Evolutionary conservation across 2,888 invertebrate genomes (phyloP).

Genomic region (Tanytarsus gracilentus): DNA sequence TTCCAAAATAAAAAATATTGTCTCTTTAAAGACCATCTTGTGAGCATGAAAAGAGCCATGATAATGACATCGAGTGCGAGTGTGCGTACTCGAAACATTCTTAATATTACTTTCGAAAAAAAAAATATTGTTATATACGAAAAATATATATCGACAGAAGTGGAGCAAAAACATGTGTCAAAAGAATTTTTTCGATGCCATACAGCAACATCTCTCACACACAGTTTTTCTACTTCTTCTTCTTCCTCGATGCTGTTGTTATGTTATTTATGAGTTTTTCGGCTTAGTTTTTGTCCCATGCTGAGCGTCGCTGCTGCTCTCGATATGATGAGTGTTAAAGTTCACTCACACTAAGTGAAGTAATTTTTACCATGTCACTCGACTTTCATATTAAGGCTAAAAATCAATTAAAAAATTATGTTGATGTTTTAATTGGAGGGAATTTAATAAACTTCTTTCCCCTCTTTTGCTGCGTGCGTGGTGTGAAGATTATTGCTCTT

Average conservation of each 20-base stretch:
- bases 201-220: conserved; percentile 14
- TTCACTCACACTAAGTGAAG: conserved; percentile 8
- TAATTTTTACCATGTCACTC: not conserved
- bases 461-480: not conserved
- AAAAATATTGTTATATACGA: not conserved
- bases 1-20: not conserved
- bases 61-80: conserved; percentile 5
- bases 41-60: not conserved
- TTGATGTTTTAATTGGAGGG: conserved; percentile 20
- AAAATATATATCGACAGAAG: conserved; percentile 2
- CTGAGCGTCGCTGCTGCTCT: conserved; percentile 14
- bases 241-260: not conserved
- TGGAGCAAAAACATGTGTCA: conserved; percentile 21
- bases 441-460: not conserved
- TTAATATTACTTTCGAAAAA: not conserved
- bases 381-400: conserved; percentile 1
- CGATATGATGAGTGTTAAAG: conserved; percentile 14
- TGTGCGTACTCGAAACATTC: conserved; percentile 2
- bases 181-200: not conserved
- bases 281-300: conserved; percentile 7
- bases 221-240: not conserved
- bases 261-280: conserved; percentile 24
- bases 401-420: conserved; percentile 23
- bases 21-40: conserved; percentile 2
- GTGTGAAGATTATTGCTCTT: not conserved